Conservation (phyloP, 1,140 invertebrate genomes). For the Neodiprion fabricii region DNA sequence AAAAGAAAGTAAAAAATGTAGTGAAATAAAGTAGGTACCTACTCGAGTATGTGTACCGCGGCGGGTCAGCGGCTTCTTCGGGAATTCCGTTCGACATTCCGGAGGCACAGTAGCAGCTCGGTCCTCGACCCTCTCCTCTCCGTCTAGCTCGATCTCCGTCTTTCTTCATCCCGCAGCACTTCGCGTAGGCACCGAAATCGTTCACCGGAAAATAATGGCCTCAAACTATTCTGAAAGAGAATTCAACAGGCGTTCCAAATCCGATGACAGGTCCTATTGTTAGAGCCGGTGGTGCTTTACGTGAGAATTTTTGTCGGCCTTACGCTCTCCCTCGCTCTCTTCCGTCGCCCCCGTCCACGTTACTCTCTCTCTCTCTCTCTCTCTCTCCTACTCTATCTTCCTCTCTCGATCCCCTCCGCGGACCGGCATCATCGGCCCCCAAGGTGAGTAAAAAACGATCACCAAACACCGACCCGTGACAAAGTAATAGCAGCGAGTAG, state of each 20-base stretch:
- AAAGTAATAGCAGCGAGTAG: slow-evolving; percentile 1
- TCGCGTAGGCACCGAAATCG: neutral
- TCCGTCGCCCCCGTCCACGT: neutral
- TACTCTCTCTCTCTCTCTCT: too few relatives aligned
- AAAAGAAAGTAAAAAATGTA: too few relatives aligned
- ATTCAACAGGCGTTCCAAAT: slow-evolving; percentile 20
- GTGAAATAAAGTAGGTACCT: too few relatives aligned
- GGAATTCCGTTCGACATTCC: slow-evolving; percentile 5
- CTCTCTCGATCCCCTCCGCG: neutral
- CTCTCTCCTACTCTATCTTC: too few relatives aligned
- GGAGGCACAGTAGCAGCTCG: neutral
- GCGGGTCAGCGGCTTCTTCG: slow-evolving; percentile 4
- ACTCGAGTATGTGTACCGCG: too few relatives aligned
- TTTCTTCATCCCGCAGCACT: neutral
- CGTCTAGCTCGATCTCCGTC: neutral
- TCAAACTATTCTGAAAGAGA: slow-evolving; percentile 13
- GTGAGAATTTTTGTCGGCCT: neutral
- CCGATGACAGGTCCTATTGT: slow-evolving; percentile 22
- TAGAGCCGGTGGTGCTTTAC: slow-evolving; percentile 5
- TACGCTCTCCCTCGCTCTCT: neutral
- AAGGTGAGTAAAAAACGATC: neutral
- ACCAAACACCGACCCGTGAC: slow-evolving; percentile 11
- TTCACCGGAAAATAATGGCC: slow-evolving; percentile 11
- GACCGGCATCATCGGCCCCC: neutral
- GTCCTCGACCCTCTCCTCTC: slow-evolving; percentile 1